Evolutionary conservation across 2,113 vertebrate species (phyloP).

Genomic region (Eublepharis macularius): DNA sequence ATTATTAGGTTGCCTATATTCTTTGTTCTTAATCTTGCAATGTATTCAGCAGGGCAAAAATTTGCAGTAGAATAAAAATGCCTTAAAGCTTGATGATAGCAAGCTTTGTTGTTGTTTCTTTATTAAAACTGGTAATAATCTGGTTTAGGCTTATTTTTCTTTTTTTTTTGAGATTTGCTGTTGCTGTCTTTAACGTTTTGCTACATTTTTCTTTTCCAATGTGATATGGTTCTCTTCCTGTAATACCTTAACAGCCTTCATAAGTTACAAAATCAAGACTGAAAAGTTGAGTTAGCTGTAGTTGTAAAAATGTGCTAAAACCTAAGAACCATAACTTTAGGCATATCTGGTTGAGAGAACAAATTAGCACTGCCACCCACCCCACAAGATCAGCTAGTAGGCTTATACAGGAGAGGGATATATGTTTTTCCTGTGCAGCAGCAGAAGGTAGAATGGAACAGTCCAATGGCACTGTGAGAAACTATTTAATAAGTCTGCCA

Average conservation of each 20-base stretch:
- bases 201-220: too few species aligned
- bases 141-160: not conserved
- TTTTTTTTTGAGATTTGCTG: not conserved
- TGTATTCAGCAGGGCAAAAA: constrained; percentile 1
- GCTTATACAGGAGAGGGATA: not conserved
- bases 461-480: not conserved
- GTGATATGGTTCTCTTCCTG: too few species aligned
- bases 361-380: not conserved
- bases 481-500: not conserved
- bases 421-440: not conserved
- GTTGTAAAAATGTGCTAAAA: not conserved
- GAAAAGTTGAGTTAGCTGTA: not conserved
- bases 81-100: not conserved
- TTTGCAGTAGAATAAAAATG: not conserved
- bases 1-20: constrained; percentile 11
- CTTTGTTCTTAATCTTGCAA: not conserved
- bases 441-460: not conserved
- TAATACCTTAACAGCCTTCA: too few species aligned
- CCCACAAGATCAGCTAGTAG: not conserved
- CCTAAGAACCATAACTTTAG: not conserved
- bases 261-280: not conserved
- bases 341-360: not conserved
- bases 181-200: not conserved
- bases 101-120: not conserved
- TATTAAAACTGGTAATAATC: not conserved